A percentile compares a stretch with the other conserved stretches of the same genome.
phyloP scores from a whole-genome alignment of 2,888 invertebrate species.

The Candidula unifasciata region DNA sequence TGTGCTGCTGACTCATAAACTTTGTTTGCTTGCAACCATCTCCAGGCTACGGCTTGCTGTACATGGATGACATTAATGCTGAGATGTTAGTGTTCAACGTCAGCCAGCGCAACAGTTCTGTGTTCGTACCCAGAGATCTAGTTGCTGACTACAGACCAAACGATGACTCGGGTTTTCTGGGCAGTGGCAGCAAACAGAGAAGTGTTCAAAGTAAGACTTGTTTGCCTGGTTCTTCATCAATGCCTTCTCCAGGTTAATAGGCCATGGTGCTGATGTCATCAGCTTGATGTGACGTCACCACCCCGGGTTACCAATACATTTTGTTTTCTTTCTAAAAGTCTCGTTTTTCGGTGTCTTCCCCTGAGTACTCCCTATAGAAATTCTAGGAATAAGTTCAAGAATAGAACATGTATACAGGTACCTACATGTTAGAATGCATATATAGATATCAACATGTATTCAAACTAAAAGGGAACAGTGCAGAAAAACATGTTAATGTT shows the following conservation, averaged over 20 bases:
- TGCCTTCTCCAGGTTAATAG: not conserved
- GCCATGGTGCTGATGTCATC: no score
- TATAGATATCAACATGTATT: no score
- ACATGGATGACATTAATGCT: constrained; percentile 54
- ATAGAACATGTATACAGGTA: no score
- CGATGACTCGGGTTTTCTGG: constrained; percentile 41
- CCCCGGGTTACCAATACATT: not conserved
- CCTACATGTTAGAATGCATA: no score
- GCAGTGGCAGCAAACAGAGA: constrained; percentile 34
- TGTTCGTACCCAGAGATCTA: not conserved
- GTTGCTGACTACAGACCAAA: not conserved
- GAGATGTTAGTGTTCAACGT: constrained; percentile 49
- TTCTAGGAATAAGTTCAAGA: no score
- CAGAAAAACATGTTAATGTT: no score
- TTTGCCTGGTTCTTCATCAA: constrained; percentile 5
- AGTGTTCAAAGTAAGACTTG: constrained; percentile 36
- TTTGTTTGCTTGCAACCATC: no score
- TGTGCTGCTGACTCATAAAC: no score
- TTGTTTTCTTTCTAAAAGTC: not conserved
- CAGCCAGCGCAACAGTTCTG: not conserved
- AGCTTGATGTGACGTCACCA: no score
- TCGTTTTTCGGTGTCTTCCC: not conserved
- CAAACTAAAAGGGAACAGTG: no score
- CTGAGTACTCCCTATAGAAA: not conserved
- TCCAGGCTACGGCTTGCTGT: constrained; percentile 50